A percentile compares a stretch with the other conserved stretches of the same genome.
Evolutionary conservation across 1,140 invertebrate genomes (phyloP).

Genomic region (Neoseiulus cucumeris): DNA sequence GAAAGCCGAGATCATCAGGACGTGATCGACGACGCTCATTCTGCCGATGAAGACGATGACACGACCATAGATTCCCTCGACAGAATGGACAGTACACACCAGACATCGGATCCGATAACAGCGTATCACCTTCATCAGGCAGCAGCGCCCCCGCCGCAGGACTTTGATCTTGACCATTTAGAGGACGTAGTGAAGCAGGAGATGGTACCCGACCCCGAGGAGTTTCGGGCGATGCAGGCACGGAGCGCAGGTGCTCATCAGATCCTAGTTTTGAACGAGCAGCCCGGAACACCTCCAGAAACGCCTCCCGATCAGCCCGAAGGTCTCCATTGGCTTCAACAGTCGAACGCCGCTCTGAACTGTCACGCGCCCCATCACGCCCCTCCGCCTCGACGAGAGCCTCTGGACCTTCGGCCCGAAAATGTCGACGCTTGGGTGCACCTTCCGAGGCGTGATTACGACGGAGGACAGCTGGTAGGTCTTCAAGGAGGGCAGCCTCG

Average conservation of each 20-base stretch:
- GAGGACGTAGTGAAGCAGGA: constrained; percentile 9
- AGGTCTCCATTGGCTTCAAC: neutral
- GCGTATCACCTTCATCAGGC: neutral
- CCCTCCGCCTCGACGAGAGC: neutral
- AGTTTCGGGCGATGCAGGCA: constrained; percentile 6
- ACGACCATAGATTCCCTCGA: constrained; percentile 8
- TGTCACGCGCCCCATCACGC: neutral
- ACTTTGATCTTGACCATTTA: constrained; percentile 2
- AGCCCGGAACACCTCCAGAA: constrained; percentile 4
- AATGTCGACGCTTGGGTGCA: constrained; percentile 10
- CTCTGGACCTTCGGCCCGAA: neutral
- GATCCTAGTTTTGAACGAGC: neutral
- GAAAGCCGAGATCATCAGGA: neutral
- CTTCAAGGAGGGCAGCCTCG: too few relatives aligned
- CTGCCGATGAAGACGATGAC: constrained; percentile 1
- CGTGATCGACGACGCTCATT: neutral
- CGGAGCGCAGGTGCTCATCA: neutral
- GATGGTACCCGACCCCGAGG: constrained; percentile 2
- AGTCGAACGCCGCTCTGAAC: neutral
- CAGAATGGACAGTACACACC: constrained; percentile 2
- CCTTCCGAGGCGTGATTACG: neutral
- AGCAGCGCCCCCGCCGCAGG: neutral
- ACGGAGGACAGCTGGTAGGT: neutral
- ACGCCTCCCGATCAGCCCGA: constrained; percentile 3
- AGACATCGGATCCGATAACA: neutral